phyloP scores from a whole-genome alignment of 2,888 invertebrate species.

The Ormyrus pomaceus region DNA sequence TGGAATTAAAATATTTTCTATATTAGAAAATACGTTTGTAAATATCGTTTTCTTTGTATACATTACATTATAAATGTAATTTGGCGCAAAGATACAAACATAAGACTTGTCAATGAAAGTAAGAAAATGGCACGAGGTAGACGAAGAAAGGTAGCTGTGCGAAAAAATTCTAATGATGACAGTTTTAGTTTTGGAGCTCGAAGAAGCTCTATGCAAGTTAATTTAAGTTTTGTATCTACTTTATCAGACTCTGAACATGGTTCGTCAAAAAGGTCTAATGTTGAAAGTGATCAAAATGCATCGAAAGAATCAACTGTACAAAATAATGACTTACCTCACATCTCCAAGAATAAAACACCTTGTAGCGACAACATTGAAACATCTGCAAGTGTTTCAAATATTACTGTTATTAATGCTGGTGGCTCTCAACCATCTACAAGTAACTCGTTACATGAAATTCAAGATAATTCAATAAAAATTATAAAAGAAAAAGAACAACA shows the following conservation, averaged over 20 bases:
- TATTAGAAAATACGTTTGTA: too few species aligned
- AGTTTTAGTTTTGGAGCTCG: constrained; percentile 47
- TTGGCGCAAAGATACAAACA: too few species aligned
- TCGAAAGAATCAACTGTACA: constrained; percentile 10
- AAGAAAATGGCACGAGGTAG: constrained; percentile 32
- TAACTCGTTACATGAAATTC: not conserved
- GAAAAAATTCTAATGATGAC: not conserved
- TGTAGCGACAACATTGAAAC: constrained; percentile 9
- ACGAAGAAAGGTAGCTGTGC: not conserved
- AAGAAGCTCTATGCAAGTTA: constrained; percentile 67
- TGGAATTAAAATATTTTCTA: too few species aligned
- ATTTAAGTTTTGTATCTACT: constrained; percentile 65
- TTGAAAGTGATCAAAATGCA: constrained; percentile 20
- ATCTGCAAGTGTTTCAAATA: constrained; percentile 13
- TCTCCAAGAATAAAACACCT: not conserved
- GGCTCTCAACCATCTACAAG: not conserved
- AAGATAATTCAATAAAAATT: constrained; percentile 3
- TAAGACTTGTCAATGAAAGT: not conserved
- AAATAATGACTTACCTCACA: not conserved
- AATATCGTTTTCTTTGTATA: too few species aligned
- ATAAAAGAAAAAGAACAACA: constrained; percentile 58
- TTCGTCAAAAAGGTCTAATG: constrained; percentile 53
- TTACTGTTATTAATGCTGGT: constrained; percentile 7
- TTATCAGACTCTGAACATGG: constrained; percentile 62
- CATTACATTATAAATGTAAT: too few species aligned